Conservation (phyloP, 2,113 vertebrate genomes). For the Cyanocitta stelleri region DNA sequence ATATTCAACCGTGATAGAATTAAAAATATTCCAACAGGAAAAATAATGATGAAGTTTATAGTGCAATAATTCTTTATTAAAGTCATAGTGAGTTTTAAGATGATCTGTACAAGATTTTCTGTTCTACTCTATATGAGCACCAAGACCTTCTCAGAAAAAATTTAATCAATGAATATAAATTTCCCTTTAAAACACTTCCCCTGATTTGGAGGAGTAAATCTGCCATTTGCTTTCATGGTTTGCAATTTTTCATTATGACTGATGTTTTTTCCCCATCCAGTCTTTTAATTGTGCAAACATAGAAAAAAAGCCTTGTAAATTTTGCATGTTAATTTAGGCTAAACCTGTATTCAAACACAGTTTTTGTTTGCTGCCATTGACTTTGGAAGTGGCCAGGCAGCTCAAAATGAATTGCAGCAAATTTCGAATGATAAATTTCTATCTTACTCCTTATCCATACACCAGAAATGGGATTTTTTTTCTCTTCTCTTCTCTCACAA, state of each 20-base stretch:
- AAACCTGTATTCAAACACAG: not conserved
- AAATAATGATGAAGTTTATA: not conserved
- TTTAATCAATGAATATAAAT: not conserved
- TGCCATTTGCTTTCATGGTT: not conserved
- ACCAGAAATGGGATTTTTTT: not conserved
- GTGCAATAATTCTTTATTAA: not conserved
- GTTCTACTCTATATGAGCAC: not conserved
- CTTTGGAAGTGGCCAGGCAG: not conserved
- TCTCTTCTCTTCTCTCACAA: not conserved
- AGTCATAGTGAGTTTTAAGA: not conserved
- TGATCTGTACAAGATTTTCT: not conserved
- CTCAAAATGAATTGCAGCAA: not conserved
- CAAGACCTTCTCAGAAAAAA: not conserved
- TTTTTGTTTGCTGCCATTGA: not conserved
- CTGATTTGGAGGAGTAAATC: not conserved
- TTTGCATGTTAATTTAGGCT: not conserved
- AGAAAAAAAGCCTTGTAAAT: not conserved
- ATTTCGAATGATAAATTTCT: not conserved
- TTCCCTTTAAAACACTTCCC: not conserved
- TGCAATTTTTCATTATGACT: not conserved
- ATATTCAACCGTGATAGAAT: not conserved
- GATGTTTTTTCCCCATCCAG: not conserved
- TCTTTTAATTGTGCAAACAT: not conserved
- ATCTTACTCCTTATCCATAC: not conserved
- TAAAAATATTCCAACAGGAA: not conserved